Percentiles rank a stretch among this genome's conserved stretches.
These are phyloP conservation scores for Antedon mediterranea DNA, from an alignment of 53 echinoderm and acorn worm species.

Conservation along the genomic window DNA sequence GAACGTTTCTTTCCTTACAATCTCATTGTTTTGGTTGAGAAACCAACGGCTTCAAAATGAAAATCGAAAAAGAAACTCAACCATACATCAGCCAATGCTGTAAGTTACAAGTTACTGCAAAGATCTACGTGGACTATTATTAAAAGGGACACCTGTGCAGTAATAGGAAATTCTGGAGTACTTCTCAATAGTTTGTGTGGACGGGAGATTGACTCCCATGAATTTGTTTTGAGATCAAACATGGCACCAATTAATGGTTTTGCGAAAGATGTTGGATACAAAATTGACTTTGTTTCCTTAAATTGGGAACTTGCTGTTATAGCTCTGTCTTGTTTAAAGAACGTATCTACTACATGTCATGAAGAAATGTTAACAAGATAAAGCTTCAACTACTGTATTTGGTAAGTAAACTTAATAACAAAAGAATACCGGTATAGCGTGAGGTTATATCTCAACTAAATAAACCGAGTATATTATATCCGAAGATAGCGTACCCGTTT, in stretches of 20 bases:
- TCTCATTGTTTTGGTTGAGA: too few relatives aligned
- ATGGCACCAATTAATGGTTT: constrained; percentile 1
- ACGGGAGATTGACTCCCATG: constrained; percentile 8
- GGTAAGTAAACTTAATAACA: too few relatives aligned
- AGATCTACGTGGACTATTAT: neutral
- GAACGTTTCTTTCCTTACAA: too few relatives aligned
- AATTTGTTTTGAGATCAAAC: constrained; percentile 15
- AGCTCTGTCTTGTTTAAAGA: neutral
- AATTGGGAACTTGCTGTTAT: neutral
- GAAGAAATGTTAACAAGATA: neutral
- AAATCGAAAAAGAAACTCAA: too few relatives aligned
- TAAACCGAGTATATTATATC: too few relatives aligned
- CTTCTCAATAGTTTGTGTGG: constrained; percentile 6
- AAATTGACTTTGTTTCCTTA: neutral
- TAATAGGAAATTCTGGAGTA: constrained; percentile 13
- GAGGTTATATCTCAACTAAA: too few relatives aligned
- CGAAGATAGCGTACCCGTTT: too few relatives aligned
- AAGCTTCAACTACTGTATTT: neutral
- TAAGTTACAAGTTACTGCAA: too few relatives aligned
- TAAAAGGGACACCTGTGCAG: constrained; percentile 1
- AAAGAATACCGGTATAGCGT: too few relatives aligned
- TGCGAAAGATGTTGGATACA: constrained; percentile 2
- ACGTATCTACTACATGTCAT: too few relatives aligned
- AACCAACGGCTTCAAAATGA: too few relatives aligned
- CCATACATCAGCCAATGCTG: too few relatives aligned